A percentile compares a stretch with the other conserved stretches of the same genome.
Evolutionary conservation across 2,888 invertebrate species (phyloP).

Genomic region (Allophyes oxyacanthae): DNA sequence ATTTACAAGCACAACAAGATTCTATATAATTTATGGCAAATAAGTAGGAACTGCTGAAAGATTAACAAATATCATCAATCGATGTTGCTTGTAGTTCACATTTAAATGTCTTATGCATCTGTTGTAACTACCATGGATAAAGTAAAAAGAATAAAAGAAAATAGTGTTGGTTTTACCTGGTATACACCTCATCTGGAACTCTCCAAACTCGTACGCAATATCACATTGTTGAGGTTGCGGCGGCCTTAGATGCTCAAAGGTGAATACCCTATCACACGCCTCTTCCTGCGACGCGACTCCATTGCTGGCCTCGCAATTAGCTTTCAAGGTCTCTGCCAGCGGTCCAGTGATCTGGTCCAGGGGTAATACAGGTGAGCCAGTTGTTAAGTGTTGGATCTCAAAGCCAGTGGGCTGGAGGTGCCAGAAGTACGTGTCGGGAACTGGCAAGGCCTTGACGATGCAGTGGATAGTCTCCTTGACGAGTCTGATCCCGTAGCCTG

Average conservation of each 20-base stretch:
- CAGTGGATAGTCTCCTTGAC: conserved; percentile 79
- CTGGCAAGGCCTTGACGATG: conserved; percentile 75
- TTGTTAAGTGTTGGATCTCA: conserved; percentile 79
- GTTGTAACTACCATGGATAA: not conserved
- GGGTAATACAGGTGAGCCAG: conserved; percentile 77
- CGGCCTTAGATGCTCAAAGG: conserved; percentile 79
- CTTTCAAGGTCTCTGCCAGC: conserved; percentile 71
- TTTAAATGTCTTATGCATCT: too few species aligned
- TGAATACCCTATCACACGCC: conserved; percentile 74
- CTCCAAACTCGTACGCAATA: conserved; percentile 79
- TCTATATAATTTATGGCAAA: too few species aligned
- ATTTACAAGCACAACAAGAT: too few species aligned
- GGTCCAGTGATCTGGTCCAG: conserved; percentile 80
- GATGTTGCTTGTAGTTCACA: too few species aligned
- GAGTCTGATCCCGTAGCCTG: conserved; percentile 73
- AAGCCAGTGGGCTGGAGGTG: conserved; percentile 77
- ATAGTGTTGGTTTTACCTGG: conserved; percentile 74
- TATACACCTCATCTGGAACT: conserved; percentile 84
- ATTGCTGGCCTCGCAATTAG: conserved; percentile 81
- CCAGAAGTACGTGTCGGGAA: conserved; percentile 83
- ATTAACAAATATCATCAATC: too few species aligned
- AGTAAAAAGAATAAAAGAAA: too few species aligned
- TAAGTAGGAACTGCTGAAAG: too few species aligned
- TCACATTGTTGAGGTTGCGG: conserved; percentile 81
- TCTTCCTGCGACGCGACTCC: conserved; percentile 80